phyloP scores from a whole-genome alignment of 2,113 vertebrate genomes.

The Cyprinus carpio region DNA sequence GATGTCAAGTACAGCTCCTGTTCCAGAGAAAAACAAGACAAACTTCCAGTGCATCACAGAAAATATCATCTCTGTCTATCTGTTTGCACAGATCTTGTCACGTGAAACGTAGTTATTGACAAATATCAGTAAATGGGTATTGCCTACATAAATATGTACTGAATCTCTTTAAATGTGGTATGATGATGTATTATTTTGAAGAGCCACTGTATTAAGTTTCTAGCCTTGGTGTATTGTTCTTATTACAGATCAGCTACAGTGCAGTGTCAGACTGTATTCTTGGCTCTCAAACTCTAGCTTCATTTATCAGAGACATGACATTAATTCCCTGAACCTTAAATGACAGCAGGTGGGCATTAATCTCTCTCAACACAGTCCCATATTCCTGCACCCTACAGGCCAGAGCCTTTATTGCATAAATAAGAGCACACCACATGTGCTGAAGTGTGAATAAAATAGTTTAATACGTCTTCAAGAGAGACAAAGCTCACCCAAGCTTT shows the following conservation, averaged over 20 bases:
- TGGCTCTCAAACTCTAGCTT: neutral
- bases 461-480: neutral
- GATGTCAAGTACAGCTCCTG: neutral
- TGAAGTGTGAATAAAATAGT: neutral
- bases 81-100: too few relatives aligned
- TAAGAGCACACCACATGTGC: neutral
- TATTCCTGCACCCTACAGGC: conserved; percentile 6
- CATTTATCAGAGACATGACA: conserved; percentile 19
- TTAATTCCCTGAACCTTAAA: conserved; percentile 27
- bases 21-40: neutral
- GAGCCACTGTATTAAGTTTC: neutral
- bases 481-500: neutral
- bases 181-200: neutral
- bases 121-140: too few relatives aligned
- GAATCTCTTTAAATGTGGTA: neutral
- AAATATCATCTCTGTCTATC: neutral
- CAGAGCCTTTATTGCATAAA: neutral
- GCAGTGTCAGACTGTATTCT: neutral
- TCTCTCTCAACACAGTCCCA: neutral
- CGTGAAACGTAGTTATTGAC: too few relatives aligned
- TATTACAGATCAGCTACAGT: neutral
- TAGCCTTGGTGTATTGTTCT: neutral
- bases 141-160: too few relatives aligned
- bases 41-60: too few relatives aligned
- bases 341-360: conserved; percentile 18